Percentiles rank a stretch among this genome's conserved stretches.
Conservation (phyloP, 2,888 invertebrate genomes). For the Cheilosia pagana region DNA sequence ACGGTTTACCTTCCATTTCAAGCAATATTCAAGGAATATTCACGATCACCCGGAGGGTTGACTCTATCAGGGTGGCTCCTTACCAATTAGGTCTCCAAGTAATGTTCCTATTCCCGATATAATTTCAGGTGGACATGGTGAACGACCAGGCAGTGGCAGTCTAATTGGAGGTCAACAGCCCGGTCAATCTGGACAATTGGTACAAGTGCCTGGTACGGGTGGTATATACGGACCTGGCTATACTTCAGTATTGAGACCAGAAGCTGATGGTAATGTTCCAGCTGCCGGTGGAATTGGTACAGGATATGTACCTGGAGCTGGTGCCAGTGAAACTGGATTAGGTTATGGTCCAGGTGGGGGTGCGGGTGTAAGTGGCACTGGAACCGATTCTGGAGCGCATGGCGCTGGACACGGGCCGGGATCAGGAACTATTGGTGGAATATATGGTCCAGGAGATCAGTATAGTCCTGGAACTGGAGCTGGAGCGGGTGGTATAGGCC, state of each 20-base stretch:
- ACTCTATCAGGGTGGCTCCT: conserved; percentile 25
- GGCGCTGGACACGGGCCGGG: not conserved
- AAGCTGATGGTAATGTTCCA: too few species aligned
- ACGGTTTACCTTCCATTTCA: conserved; percentile 18
- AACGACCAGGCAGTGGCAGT: conserved; percentile 27
- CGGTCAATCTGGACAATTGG: conserved; percentile 24
- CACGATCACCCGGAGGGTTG: conserved; percentile 20
- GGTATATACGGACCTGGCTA: too few species aligned
- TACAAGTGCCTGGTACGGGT: too few species aligned
- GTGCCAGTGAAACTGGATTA: too few species aligned
- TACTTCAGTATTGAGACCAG: too few species aligned
- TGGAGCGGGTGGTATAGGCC: conserved; percentile 27
- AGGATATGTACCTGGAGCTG: too few species aligned
- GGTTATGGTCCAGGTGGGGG: conserved; percentile 11
- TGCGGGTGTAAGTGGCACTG: conserved; percentile 12
- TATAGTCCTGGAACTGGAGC: not conserved
- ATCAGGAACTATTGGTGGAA: conserved; percentile 15
- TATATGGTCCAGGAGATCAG: conserved; percentile 29
- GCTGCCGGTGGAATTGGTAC: too few species aligned
- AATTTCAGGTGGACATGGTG: conserved; percentile 18
- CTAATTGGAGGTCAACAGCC: not conserved
- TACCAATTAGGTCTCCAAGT: not conserved
- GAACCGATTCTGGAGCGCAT: not conserved
- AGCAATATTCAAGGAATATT: not conserved
- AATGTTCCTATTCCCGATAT: conserved; percentile 1